phyloP scores from a whole-genome alignment of 2,888 invertebrate species.

The Crocallis elinguaria region DNA sequence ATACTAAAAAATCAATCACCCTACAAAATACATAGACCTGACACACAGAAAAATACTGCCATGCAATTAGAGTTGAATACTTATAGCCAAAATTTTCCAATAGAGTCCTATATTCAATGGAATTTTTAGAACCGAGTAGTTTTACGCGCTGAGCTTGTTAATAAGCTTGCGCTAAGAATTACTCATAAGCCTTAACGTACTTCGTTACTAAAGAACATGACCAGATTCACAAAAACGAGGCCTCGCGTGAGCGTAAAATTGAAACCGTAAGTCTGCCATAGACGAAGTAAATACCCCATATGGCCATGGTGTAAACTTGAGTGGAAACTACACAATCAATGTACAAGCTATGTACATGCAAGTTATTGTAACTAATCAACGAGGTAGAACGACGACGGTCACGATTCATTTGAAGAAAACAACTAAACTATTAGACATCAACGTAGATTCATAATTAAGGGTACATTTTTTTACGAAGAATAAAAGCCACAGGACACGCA shows the following conservation, averaged over 20 bases:
- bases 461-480: conserved; percentile 19
- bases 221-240: conserved; percentile 12
- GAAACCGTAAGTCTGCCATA: conserved; percentile 28
- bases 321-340: background rate
- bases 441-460: conserved; percentile 4
- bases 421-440: background rate
- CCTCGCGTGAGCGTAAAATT: conserved; percentile 33
- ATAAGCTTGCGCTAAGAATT: conserved; percentile 30
- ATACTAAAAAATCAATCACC: background rate
- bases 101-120: conserved; percentile 8
- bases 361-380: conserved; percentile 26
- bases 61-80: conserved; percentile 1
- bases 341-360: too few relatives aligned
- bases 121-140: conserved; percentile 21
- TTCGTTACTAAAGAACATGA: conserved; percentile 19
- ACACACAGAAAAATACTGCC: background rate
- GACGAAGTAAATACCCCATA: conserved; percentile 20
- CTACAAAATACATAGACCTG: background rate
- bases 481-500: conserved; percentile 25
- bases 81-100: conserved; percentile 13
- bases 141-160: conserved; percentile 28
- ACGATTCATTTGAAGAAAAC: background rate
- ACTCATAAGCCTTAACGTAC: conserved; percentile 25
- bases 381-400: conserved; percentile 26
- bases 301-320: conserved; percentile 23